These are phyloP conservation scores for Trichomycterus rosablanca DNA, from an alignment of 2,113 vertebrate species.

Conservation along the genomic window DNA sequence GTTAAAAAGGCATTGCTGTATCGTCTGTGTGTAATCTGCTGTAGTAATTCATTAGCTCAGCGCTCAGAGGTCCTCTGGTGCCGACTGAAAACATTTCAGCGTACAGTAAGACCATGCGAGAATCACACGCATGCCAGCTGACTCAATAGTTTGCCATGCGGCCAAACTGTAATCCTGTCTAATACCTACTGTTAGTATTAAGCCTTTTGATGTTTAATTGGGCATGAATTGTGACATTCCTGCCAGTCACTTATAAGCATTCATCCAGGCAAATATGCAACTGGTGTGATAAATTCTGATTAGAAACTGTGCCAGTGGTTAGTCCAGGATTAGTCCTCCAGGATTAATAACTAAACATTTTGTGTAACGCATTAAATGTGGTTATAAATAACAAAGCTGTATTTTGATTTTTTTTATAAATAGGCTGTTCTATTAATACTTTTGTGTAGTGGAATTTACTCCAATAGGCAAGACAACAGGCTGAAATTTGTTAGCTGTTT, in stretches of 20 bases:
- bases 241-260: neutral
- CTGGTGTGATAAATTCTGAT: too few relatives aligned
- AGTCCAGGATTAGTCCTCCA: too few relatives aligned
- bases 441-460: too few relatives aligned
- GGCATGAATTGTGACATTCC: conserved; percentile 7
- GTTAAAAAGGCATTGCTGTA: too few relatives aligned
- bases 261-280: neutral
- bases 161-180: conserved; percentile 2
- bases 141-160: conserved; percentile 30
- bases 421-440: too few relatives aligned
- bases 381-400: too few relatives aligned
- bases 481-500: too few relatives aligned
- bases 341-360: neutral
- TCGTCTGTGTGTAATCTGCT: neutral
- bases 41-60: conserved; percentile 1
- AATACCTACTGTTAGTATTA: neutral
- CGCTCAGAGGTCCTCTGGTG: neutral
- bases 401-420: too few relatives aligned
- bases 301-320: neutral
- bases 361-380: too few relatives aligned
- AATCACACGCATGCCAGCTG: conserved; percentile 35
- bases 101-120: conserved; percentile 16
- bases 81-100: neutral
- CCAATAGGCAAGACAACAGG: too few relatives aligned
- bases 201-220: conserved; percentile 18